Conservation (phyloP, 2,797 vertebrate genomes). For the Moxostoma hubbsi region DNA sequence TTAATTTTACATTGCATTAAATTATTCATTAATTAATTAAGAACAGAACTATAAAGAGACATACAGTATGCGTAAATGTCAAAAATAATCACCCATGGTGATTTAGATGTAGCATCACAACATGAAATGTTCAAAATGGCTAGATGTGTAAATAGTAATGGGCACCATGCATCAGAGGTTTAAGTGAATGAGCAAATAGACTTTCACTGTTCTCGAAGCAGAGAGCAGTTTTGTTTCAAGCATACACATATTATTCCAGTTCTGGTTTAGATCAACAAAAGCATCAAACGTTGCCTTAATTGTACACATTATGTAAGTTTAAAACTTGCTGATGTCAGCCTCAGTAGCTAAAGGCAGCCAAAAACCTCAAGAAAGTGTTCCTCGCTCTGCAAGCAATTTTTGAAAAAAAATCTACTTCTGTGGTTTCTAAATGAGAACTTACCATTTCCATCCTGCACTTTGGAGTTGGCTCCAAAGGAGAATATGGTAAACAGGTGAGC, state of each 20-base stretch:
- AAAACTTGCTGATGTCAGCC: conserved; percentile 18
- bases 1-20: no score
- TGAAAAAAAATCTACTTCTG: background rate
- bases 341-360: conserved; percentile 20
- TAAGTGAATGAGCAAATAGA: background rate
- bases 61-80: no score
- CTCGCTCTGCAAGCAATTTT: background rate
- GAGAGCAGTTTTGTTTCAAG: background rate
- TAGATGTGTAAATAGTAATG: no score
- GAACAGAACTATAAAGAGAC: no score
- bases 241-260: background rate
- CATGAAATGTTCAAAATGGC: no score
- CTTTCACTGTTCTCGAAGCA: background rate
- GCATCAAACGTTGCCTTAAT: conserved; percentile 1
- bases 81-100: no score
- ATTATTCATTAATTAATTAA: no score
- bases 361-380: conserved; percentile 1
- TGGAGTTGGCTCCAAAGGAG: background rate
- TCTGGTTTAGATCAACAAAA: conserved; percentile 14
- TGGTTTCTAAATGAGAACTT: no score
- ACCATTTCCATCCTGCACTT: background rate
- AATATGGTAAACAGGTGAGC: conserved; percentile 3
- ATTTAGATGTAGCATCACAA: no score
- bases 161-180: no score
- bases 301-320: background rate